A percentile compares a stretch with the other conserved stretches of the same genome.
phyloP scores from a whole-genome alignment of 1,140 invertebrate genomes.

The Papilio polytes region DNA sequence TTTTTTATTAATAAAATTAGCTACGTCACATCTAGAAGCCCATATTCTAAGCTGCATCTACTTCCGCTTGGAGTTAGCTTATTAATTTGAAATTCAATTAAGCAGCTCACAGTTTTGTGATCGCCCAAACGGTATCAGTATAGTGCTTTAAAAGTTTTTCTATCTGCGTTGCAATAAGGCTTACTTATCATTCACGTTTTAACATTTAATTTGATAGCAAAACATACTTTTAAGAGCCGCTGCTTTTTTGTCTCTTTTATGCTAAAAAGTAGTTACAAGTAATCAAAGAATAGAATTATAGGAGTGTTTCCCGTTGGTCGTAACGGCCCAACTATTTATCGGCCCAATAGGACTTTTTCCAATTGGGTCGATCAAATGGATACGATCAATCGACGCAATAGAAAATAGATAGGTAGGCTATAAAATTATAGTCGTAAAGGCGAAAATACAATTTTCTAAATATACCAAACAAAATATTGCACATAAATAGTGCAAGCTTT shows the following conservation, averaged over 20 bases:
- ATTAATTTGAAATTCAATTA: constrained; percentile 51
- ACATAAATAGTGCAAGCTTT: not conserved
- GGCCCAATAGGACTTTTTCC: too few species aligned
- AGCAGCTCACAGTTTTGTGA: constrained; percentile 45
- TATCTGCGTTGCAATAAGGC: not conserved
- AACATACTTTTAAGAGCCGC: too few species aligned
- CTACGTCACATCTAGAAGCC: not conserved
- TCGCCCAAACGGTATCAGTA: constrained; percentile 10
- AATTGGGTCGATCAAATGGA: too few species aligned
- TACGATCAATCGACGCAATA: too few species aligned
- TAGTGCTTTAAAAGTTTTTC: constrained; percentile 26
- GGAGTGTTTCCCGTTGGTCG: too few species aligned
- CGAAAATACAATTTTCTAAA: not conserved
- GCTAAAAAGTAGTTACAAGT: not conserved
- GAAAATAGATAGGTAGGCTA: too few species aligned
- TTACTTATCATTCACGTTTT: too few species aligned
- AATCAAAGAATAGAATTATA: too few species aligned
- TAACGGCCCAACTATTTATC: too few species aligned
- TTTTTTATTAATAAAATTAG: not conserved
- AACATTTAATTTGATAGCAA: too few species aligned
- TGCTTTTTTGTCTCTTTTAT: not conserved
- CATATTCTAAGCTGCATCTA: not conserved
- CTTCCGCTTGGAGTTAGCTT: constrained; percentile 40
- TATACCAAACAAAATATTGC: not conserved
- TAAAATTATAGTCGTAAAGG: too few species aligned